Evolutionary conservation across 2,888 invertebrate genomes (phyloP).

Genomic region (Agonopterix subpropinquella): DNA sequence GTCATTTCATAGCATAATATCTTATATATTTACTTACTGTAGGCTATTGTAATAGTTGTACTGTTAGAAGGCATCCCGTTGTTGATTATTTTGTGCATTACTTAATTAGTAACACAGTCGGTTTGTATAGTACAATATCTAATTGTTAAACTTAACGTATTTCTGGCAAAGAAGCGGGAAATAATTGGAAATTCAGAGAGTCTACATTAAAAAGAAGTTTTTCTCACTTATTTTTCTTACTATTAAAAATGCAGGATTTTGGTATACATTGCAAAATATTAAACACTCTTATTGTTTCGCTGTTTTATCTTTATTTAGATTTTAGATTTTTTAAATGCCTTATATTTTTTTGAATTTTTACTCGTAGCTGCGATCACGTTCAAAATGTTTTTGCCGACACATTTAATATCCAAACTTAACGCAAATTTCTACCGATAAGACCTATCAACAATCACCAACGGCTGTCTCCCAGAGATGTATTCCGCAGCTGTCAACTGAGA

Average conservation of each 20-base stretch:
- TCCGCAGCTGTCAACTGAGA: constrained; percentile 69
- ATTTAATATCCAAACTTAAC: constrained; percentile 58
- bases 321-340: constrained; percentile 5
- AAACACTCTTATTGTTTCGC: constrained; percentile 52
- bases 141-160: constrained; percentile 41
- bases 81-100: constrained; percentile 57
- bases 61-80: constrained; percentile 75
- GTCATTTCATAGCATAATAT: constrained; percentile 22
- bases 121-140: constrained; percentile 39
- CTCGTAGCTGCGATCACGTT: constrained; percentile 27
- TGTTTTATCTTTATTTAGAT: constrained; percentile 24
- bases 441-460: constrained; percentile 61
- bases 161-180: constrained; percentile 61
- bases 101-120: constrained; percentile 67
- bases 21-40: constrained; percentile 54
- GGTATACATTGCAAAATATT: constrained; percentile 71
- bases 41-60: constrained; percentile 73
- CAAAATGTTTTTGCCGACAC: constrained; percentile 57
- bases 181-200: constrained; percentile 34
- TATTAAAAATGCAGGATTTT: constrained; percentile 74
- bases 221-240: constrained; percentile 66
- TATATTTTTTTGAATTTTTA: constrained; percentile 21
- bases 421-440: constrained; percentile 38
- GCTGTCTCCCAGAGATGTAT: constrained; percentile 55
- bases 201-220: constrained; percentile 36